Percentiles rank a stretch among this genome's conserved stretches.
Evolutionary conservation across 2,888 invertebrate species (phyloP).

Genomic region (Megastigmus dorsalis): DNA sequence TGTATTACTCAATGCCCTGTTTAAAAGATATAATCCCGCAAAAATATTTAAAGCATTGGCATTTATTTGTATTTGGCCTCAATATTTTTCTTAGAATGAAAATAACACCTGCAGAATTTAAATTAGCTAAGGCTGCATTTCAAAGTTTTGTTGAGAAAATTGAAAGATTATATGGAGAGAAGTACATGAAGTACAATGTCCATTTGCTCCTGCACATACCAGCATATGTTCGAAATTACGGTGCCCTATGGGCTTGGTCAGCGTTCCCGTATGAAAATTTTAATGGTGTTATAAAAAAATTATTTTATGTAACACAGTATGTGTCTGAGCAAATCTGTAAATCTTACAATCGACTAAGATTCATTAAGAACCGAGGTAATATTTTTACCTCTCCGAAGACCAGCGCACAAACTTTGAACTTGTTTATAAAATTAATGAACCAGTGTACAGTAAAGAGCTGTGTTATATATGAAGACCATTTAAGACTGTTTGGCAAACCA

Average conservation of each 20-base stretch:
- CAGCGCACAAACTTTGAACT: neutral
- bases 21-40: conserved; percentile 35
- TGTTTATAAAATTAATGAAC: neutral
- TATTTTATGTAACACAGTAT: conserved; percentile 6
- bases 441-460: neutral
- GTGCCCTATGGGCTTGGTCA: conserved; percentile 42
- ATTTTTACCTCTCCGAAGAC: neutral
- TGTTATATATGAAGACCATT: neutral
- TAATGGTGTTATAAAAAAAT: conserved; percentile 23
- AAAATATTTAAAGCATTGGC: conserved; percentile 48
- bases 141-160: neutral
- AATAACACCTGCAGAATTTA: neutral
- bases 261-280: too few relatives aligned
- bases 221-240: neutral
- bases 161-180: conserved; percentile 10
- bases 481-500: conserved; percentile 2
- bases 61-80: conserved; percentile 40
- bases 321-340: neutral
- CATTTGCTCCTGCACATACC: conserved; percentile 35
- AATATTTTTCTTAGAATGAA: conserved; percentile 13
- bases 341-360: neutral
- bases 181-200: conserved; percentile 34
- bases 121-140: neutral
- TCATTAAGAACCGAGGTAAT: neutral
- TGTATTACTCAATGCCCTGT: conserved; percentile 53